Conservation (phyloP, 2,797 vertebrate species). For the Clamator glandarius region DNA sequence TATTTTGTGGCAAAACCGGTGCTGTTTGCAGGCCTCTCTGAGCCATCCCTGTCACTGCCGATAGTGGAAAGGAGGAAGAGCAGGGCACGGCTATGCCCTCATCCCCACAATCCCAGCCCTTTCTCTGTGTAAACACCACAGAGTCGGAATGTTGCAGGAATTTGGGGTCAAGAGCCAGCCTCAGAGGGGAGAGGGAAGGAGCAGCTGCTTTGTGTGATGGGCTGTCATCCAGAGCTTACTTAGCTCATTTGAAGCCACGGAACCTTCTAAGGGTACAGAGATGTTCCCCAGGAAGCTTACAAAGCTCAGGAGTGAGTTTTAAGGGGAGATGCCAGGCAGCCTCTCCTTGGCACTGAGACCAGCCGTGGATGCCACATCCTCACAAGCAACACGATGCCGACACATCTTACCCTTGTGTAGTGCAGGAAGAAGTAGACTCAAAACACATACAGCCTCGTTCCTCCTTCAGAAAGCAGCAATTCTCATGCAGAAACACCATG, state of each 20-base stretch:
- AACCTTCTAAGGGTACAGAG: conserved; percentile 31
- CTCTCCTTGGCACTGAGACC: neutral
- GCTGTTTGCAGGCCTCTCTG: fast-evolving
- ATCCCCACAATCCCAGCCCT: neutral
- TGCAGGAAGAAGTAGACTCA: neutral
- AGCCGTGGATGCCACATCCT: neutral
- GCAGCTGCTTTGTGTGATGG: conserved; percentile 21
- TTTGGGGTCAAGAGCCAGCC: conserved; percentile 19
- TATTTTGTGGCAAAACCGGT: neutral
- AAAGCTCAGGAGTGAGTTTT: neutral
- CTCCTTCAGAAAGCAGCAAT: neutral
- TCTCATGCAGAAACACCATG: neutral
- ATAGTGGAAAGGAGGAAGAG: neutral
- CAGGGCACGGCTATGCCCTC: neutral
- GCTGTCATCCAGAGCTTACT: conserved; percentile 30
- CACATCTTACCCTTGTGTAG: neutral
- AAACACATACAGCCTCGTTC: conserved; percentile 14
- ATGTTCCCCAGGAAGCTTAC: neutral
- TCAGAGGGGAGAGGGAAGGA: neutral
- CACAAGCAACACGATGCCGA: fast-evolving
- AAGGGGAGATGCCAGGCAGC: neutral
- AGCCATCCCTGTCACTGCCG: neutral
- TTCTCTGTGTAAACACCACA: neutral
- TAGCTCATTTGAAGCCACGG: neutral
- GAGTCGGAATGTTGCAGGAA: neutral